Evolutionary conservation across 2,113 vertebrate species (phyloP).

Genomic region (Daubentonia madagascariensis): DNA sequence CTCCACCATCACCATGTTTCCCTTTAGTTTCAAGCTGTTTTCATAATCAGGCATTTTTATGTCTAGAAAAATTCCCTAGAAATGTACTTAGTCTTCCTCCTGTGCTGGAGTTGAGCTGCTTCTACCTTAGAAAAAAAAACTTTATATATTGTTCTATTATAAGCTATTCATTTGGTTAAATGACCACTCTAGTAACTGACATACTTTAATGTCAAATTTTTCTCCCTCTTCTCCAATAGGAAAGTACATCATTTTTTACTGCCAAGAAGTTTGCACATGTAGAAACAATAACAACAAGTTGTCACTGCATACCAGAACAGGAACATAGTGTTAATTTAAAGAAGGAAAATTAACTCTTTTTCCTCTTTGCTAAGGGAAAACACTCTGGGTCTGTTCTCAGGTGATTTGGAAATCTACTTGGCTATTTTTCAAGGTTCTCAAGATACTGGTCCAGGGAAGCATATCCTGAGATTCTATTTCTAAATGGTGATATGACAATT

Average conservation of each 20-base stretch:
- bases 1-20: neutral
- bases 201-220: neutral
- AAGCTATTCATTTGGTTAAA: neutral
- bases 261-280: neutral
- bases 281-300: neutral
- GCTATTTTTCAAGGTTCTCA: neutral
- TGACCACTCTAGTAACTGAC: neutral
- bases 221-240: neutral
- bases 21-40: neutral
- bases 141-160: neutral
- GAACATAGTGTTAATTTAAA: neutral
- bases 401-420: neutral
- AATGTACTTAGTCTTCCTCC: neutral
- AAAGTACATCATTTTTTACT: neutral
- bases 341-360: neutral
- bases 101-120: neutral
- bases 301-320: neutral
- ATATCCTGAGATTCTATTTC: neutral
- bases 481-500: neutral
- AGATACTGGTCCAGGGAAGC: neutral
- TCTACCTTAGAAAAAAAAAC: neutral
- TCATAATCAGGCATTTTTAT: neutral
- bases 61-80: neutral
- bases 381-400: neutral
- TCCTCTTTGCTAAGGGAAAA: neutral